Conservation (phyloP, 2,888 invertebrate species). For the Eueremaeus valkanovi region DNA sequence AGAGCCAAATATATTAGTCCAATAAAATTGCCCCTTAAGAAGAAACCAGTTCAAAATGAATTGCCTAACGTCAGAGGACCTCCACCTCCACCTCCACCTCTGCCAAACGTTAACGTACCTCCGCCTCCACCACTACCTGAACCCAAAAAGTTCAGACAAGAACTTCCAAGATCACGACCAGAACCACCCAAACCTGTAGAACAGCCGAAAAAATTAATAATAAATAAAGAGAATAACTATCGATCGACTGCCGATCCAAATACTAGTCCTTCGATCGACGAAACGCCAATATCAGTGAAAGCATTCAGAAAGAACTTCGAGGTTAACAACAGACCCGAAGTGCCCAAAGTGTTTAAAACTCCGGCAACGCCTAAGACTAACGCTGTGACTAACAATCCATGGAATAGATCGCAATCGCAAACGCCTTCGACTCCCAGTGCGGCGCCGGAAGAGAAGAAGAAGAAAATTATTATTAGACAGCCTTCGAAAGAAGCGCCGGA, state of each 20-base stretch:
- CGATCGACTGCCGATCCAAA: not conserved
- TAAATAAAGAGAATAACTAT: constrained; percentile 8
- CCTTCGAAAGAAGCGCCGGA: constrained; percentile 23
- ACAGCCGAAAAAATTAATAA: constrained; percentile 30
- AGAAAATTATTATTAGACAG: constrained; percentile 35
- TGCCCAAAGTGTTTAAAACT: constrained; percentile 23
- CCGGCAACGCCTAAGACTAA: constrained; percentile 30
- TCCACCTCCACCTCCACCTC: constrained; percentile 16
- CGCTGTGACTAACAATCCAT: constrained; percentile 27
- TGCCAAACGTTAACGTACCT: not conserved
- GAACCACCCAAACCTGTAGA: not conserved
- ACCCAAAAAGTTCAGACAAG: not conserved
- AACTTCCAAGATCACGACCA: not conserved
- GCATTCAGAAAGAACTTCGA: constrained; percentile 23
- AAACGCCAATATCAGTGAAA: constrained; percentile 37
- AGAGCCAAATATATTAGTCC: constrained; percentile 19
- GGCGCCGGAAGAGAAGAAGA: constrained; percentile 33
- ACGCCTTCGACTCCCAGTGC: constrained; percentile 11
- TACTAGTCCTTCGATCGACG: constrained; percentile 24
- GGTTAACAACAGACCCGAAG: not conserved
- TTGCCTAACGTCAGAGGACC: not conserved
- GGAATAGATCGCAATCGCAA: constrained; percentile 21
- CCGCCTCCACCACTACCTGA: constrained; percentile 21
- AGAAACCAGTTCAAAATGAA: constrained; percentile 31
- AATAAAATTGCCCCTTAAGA: constrained; percentile 37